These are phyloP conservation scores for Beris morrisii DNA, from an alignment of 2,888 invertebrate species.

Conservation along the genomic window DNA sequence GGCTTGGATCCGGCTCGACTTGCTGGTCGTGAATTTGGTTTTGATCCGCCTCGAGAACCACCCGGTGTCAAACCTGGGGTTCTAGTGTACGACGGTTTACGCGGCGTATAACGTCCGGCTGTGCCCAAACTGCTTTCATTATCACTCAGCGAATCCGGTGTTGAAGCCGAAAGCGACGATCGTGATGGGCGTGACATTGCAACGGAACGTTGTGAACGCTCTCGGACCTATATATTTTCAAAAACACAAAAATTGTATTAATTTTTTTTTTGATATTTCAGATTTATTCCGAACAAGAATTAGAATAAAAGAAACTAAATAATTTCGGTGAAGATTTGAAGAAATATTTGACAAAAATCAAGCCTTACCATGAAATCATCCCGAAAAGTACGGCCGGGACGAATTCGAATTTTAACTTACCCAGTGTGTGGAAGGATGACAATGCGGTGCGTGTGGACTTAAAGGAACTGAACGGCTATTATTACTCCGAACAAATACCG, in stretches of 20 bases:
- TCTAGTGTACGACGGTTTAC: conserved; percentile 67
- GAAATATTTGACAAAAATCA: neutral
- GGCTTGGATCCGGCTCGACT: conserved; percentile 89
- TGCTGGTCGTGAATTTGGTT: conserved; percentile 83
- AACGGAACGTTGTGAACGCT: conserved; percentile 87
- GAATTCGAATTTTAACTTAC: conserved; percentile 49
- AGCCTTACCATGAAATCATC: conserved; percentile 7
- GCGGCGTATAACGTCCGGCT: conserved; percentile 64
- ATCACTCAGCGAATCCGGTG: conserved; percentile 86
- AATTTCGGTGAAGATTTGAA: neutral
- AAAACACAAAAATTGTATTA: neutral
- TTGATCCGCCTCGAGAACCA: conserved; percentile 70
- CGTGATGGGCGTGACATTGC: conserved; percentile 84
- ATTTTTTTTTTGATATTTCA: neutral
- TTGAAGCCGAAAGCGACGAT: conserved; percentile 81
- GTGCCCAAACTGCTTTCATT: conserved; percentile 79
- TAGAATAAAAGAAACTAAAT: conserved; percentile 15
- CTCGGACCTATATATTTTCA: conserved; percentile 71
- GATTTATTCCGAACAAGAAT: neutral
- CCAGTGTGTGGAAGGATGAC: conserved; percentile 70
- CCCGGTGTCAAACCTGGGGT: conserved; percentile 71
- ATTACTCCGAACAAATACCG: conserved; percentile 64
- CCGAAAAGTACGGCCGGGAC: neutral
- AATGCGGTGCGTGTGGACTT: conserved; percentile 65
- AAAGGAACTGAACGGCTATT: conserved; percentile 66